Percentiles rank a stretch among this genome's conserved stretches.
These are phyloP conservation scores for Sparidentex hasta DNA, from an alignment of 2,797 vertebrate genomes.

Conservation along the genomic window DNA sequence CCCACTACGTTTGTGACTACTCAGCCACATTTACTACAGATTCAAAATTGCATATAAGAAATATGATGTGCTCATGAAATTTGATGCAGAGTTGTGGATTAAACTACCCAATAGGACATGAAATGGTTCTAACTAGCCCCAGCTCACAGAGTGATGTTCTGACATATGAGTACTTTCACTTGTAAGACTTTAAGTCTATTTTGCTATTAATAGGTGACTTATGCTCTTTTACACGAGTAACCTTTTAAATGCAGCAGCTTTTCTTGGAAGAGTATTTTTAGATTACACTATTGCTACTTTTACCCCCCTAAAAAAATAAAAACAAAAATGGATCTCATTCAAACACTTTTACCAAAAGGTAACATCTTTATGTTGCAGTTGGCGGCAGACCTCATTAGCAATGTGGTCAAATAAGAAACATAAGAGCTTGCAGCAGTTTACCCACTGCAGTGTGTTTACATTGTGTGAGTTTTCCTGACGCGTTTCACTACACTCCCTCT, in stretches of 20 bases:
- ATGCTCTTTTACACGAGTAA: neutral
- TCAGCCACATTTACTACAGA: neutral
- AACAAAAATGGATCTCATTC: neutral
- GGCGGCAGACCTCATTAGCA: neutral
- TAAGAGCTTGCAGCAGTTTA: neutral
- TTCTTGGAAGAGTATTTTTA: neutral
- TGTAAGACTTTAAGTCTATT: too few relatives aligned
- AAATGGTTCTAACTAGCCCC: neutral
- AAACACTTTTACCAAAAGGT: neutral
- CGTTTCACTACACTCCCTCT: neutral
- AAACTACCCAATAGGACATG: neutral
- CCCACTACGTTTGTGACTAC: neutral
- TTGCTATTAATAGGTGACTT: too few relatives aligned
- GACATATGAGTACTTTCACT: too few relatives aligned
- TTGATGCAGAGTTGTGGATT: neutral
- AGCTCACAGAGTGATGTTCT: too few relatives aligned
- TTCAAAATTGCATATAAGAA: too few relatives aligned
- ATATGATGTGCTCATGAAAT: neutral
- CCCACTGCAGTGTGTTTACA: neutral
- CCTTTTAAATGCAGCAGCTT: neutral
- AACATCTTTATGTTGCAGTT: constrained; percentile 1
- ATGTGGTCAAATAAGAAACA: neutral
- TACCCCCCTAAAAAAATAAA: neutral
- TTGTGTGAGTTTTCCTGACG: constrained; percentile 4
- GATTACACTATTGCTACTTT: neutral